Conservation (phyloP, 2,797 vertebrate genomes). For the Hippoglossus hippoglossus region DNA sequence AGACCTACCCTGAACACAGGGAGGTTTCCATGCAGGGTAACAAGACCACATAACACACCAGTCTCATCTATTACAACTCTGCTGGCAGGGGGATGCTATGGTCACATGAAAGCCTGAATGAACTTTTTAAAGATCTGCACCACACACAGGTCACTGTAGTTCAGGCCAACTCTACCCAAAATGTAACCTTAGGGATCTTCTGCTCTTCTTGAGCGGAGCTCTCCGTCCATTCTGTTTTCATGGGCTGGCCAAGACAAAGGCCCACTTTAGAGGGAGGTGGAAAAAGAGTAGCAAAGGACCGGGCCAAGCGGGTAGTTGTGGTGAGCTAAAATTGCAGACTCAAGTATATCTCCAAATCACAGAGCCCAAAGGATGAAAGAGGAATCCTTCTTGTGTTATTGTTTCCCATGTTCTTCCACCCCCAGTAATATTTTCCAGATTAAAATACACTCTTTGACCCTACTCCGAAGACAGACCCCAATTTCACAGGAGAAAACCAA, state of each 20-base stretch:
- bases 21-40: slow-evolving; percentile 50
- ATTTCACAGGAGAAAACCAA: slow-evolving; percentile 75
- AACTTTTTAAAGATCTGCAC: slow-evolving; percentile 49
- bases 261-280: slow-evolving; percentile 56
- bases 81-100: slow-evolving; percentile 26
- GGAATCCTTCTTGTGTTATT: slow-evolving; percentile 82
- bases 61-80: slow-evolving; percentile 52
- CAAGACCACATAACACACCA: slow-evolving; percentile 38
- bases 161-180: slow-evolving; percentile 8
- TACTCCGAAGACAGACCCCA: slow-evolving; percentile 61
- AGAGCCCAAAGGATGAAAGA: slow-evolving; percentile 72
- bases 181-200: slow-evolving; percentile 48
- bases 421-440: slow-evolving; percentile 83
- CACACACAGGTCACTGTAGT: slow-evolving; percentile 18
- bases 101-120: slow-evolving; percentile 41
- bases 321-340: slow-evolving; percentile 73
- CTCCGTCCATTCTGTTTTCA: slow-evolving; percentile 30
- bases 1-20: slow-evolving; percentile 61
- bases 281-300: slow-evolving; percentile 68
- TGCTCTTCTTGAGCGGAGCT: slow-evolving; percentile 32
- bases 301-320: slow-evolving; percentile 66
- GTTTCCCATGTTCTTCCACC: slow-evolving; percentile 87
- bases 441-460: slow-evolving; percentile 69
- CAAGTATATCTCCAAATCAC: slow-evolving; percentile 74
- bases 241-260: slow-evolving; percentile 53